Base-by-base conservation (phyloP, 2,797 vertebrate genomes). In the Falco berigora region DNA sequence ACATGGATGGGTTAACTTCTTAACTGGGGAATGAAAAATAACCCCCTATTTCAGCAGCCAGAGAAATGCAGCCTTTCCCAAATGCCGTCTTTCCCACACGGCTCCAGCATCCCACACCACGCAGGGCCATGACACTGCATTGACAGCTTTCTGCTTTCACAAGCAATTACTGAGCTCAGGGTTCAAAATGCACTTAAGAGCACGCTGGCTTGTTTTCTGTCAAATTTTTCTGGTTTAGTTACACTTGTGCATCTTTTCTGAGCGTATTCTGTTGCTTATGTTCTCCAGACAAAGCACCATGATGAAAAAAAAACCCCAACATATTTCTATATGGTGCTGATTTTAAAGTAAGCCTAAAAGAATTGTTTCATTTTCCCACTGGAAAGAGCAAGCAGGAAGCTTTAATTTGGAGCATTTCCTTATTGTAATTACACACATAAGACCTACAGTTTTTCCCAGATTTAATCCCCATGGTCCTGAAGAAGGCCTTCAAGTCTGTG, bases 381-480 rank as follows among this genome's bases (percentile, higher is more conserved):
- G 80, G 77, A n/a, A 81, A 86, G 56, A 58, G 28, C 28, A 23
- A 61, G 92, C 86, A 94, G 88, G 84, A 91, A 89, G 78, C 44
- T 92, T 87, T 80, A 28, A 53, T 74, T 76, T 36, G 32, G 64
- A 74, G 84, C 63, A 47, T 86, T 95, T 96, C 92, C 92, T 82
- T 68, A 8, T 18, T 62, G 90, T 76, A 74, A 23, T 88, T 56
- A 78, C 40, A 25, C 36, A 59, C 58, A 62, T 38, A 42, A 12
- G 5, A 52, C 30, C 46, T 62, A 42, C 42, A 52, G 69, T 56
- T 73, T 74, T 84, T 74, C 81, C 81, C 84, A 83, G 87, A 42
- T 77, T 71, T 53, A 94, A 78, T 91, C 76, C 62, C 86, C 1
- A 2, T 5, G 23, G 81, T 46, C 20, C 56, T 67, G 73, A 50